Percentiles rank a stretch among this genome's conserved stretches.
phyloP scores from a whole-genome alignment of 2,797 vertebrate species.

The Lagocephalus sceleratus region DNA sequence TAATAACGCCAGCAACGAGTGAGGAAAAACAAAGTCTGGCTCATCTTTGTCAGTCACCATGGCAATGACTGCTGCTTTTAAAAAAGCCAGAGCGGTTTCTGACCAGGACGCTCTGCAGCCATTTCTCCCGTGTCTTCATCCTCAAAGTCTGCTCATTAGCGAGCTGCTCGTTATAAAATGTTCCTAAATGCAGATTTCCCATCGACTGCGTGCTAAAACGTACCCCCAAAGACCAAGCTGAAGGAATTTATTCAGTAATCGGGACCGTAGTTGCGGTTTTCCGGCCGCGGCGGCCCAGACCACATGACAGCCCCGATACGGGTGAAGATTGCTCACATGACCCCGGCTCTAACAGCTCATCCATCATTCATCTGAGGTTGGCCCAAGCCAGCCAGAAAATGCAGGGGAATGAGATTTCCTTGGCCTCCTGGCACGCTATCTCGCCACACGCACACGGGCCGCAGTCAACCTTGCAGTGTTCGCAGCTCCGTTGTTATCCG shows the following conservation, averaged over 20 bases:
- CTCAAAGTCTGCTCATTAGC: neutral
- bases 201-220: no score
- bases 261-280: constrained; percentile 1
- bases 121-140: neutral
- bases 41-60: constrained; percentile 58
- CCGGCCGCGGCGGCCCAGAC: constrained; percentile 18
- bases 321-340: constrained; percentile 39
- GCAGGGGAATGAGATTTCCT: constrained; percentile 58
- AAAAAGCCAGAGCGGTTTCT: constrained; percentile 20
- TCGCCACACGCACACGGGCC: constrained; percentile 29
- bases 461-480: constrained; percentile 36
- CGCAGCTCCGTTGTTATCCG: constrained; percentile 47
- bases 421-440: constrained; percentile 50
- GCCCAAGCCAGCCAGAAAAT: constrained; percentile 48
- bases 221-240: no score
- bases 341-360: constrained; percentile 50
- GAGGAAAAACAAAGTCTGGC: constrained; percentile 20
- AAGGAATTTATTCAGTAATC: no score
- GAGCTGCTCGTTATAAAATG: neutral
- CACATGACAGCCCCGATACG: constrained; percentile 35
- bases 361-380: constrained; percentile 61
- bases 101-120: constrained; percentile 18
- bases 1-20: constrained; percentile 7
- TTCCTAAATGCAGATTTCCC: constrained; percentile 1
- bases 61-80: constrained; percentile 52